Evolutionary conservation across 1,140 invertebrate species (phyloP).

Genomic region (Paraescarpia echinospica): DNA sequence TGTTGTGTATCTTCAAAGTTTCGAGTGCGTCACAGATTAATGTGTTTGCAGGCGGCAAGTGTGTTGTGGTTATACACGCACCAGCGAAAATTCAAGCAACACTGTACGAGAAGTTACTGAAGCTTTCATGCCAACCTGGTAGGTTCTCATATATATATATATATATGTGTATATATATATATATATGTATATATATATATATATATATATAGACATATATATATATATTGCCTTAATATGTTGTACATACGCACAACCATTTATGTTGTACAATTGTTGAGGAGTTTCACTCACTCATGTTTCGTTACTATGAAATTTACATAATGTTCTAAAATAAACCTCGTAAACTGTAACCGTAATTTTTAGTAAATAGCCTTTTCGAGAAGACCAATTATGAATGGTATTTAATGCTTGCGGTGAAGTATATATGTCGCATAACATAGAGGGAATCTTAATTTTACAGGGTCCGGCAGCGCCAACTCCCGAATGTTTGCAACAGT

Average conservation of each 20-base stretch:
- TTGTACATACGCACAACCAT: neutral
- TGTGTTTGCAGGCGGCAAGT: neutral
- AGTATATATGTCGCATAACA: neutral
- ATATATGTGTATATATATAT: neutral
- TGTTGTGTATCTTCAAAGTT: neutral
- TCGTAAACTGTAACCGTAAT: too few species aligned
- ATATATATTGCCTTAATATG: too few species aligned
- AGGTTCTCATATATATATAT: neutral
- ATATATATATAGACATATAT: neutral
- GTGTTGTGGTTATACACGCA: neutral
- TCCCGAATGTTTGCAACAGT: neutral
- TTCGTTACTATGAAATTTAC: too few species aligned
- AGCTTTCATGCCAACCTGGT: neutral
- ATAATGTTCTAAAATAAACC: too few species aligned
- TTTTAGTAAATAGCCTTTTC: too few species aligned
- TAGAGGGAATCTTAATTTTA: neutral
- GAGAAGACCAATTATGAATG: too few species aligned
- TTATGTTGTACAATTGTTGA: too few species aligned
- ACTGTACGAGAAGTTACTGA: neutral
- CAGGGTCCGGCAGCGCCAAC: neutral
- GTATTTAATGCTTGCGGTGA: too few species aligned
- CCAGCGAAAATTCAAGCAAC: neutral
- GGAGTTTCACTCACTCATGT: too few species aligned
- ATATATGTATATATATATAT: neutral
- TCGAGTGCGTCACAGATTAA: neutral